A percentile compares a stretch with the other conserved stretches of the same genome.
Conservation (phyloP, 37 sponge, comb jelly and placozoan species). For the Aplysina aerophoba region DNA sequence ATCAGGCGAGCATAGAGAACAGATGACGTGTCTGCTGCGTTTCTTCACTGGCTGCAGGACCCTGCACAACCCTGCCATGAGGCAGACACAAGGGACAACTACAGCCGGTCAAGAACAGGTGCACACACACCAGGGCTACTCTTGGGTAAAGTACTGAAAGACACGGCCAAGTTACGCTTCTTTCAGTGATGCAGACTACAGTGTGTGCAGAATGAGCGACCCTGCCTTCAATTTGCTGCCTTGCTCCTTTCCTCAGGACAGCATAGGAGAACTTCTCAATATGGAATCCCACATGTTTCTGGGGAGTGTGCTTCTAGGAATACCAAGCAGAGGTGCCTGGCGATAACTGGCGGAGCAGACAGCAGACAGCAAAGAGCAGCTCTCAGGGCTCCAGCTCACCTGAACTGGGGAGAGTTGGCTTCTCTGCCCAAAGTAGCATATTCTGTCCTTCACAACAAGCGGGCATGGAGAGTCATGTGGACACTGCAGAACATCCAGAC, state of each 20-base stretch:
- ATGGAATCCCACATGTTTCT: slow-evolving; percentile 52
- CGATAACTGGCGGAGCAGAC: background rate
- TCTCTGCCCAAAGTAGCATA: slow-evolving; percentile 87
- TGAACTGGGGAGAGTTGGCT: slow-evolving; percentile 63
- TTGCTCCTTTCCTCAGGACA: slow-evolving; percentile 70
- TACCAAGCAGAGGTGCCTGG: background rate
- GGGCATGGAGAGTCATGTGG: slow-evolving; percentile 85
- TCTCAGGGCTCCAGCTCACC: slow-evolving; percentile 32
- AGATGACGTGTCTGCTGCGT: slow-evolving; percentile 71
- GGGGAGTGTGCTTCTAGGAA: slow-evolving; percentile 26
- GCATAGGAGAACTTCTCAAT: slow-evolving; percentile 79
- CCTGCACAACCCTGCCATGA: background rate
- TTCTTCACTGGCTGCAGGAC: slow-evolving; percentile 63
- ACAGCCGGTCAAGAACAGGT: too few species aligned
- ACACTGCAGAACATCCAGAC: slow-evolving; percentile 63
- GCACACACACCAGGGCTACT: too few species aligned
- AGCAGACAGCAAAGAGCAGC: background rate
- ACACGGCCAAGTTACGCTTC: too few species aligned
- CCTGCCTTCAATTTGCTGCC: background rate
- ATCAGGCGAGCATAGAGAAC: slow-evolving; percentile 69
- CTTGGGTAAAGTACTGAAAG: too few species aligned
- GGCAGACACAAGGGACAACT: too few species aligned
- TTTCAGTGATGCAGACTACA: too few species aligned
- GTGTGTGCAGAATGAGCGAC: background rate
- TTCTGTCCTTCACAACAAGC: background rate